These are phyloP conservation scores for Heterocephalus glaber DNA, from an alignment of 2,113 vertebrate genomes.

Conservation along the genomic window DNA sequence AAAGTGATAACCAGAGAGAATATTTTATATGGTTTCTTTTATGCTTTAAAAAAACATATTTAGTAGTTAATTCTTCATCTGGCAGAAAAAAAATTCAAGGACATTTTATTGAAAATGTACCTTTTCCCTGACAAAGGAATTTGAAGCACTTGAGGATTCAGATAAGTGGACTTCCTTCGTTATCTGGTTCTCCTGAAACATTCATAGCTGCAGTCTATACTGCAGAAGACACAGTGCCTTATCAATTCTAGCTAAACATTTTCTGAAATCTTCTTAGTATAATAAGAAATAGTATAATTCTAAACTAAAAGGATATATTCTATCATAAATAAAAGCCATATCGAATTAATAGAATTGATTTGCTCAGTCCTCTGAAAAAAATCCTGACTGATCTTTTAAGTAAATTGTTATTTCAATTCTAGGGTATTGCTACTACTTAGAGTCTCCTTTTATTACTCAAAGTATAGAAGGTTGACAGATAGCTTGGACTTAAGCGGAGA, in stretches of 20 bases:
- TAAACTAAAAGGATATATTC: slow-evolving; percentile 15
- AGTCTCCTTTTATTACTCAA: neutral
- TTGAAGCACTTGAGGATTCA: slow-evolving; percentile 16
- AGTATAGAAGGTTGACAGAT: neutral
- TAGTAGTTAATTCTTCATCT: slow-evolving; percentile 40
- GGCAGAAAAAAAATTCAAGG: neutral
- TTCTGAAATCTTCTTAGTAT: neutral
- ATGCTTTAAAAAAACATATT: slow-evolving; percentile 25
- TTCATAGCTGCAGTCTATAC: neutral
- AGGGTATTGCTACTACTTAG: neutral
- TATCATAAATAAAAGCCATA: slow-evolving; percentile 23
- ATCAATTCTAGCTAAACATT: neutral
- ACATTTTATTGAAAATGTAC: slow-evolving; percentile 18
- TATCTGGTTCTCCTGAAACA: neutral
- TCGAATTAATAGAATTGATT: slow-evolving; percentile 44
- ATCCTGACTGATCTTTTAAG: neutral
- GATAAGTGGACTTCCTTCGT: neutral
- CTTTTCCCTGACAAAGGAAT: slow-evolving; percentile 38
- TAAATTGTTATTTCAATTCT: slow-evolving; percentile 21
- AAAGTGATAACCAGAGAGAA: neutral
- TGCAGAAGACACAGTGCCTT: neutral
- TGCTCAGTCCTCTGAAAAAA: neutral
- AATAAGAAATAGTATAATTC: neutral
- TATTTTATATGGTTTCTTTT: neutral
- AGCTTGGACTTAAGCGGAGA: neutral